These are phyloP conservation scores for Cyclina sinensis DNA, from an alignment of 1,140 invertebrate species.

Conservation along the genomic window DNA sequence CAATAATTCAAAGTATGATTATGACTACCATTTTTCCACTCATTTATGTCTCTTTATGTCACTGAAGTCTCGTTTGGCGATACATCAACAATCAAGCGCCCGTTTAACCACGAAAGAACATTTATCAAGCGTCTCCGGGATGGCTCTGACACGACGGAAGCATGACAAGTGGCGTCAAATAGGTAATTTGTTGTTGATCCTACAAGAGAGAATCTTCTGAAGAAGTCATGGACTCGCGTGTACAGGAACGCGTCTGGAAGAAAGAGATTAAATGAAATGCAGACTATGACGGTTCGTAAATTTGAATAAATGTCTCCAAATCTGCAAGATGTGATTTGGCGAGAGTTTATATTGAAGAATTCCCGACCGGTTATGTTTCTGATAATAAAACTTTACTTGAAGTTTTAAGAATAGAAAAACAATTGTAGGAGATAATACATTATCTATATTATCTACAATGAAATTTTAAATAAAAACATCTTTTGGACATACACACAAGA, in stretches of 20 bases:
- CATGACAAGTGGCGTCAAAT: slow-evolving; percentile 68
- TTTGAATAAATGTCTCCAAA: not conserved
- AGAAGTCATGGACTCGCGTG: slow-evolving; percentile 38
- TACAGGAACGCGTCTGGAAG: not conserved
- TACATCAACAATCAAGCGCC: slow-evolving; percentile 66
- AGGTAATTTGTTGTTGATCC: slow-evolving; percentile 69
- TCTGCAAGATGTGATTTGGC: not conserved
- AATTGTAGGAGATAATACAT: too few species aligned
- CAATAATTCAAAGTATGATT: slow-evolving; percentile 70
- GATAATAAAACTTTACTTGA: too few species aligned
- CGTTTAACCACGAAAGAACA: slow-evolving; percentile 49
- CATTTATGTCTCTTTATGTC: slow-evolving; percentile 68
- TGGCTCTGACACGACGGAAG: slow-evolving; percentile 58
- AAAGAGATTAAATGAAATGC: slow-evolving; percentile 29
- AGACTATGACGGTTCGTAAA: slow-evolving; percentile 20
- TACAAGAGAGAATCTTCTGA: slow-evolving; percentile 22
- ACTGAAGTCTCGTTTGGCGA: slow-evolving; percentile 42
- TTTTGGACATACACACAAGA: too few species aligned
- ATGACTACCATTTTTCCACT: slow-evolving; percentile 61
- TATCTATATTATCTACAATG: too few species aligned
- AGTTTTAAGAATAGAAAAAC: too few species aligned
- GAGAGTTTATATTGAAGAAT: too few species aligned
- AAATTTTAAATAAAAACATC: too few species aligned
- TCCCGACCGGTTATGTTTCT: too few species aligned
- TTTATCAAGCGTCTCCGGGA: slow-evolving; percentile 66